Evolutionary conservation across 2,888 invertebrate species (phyloP).

Genomic region (Melanchra persicariae): DNA sequence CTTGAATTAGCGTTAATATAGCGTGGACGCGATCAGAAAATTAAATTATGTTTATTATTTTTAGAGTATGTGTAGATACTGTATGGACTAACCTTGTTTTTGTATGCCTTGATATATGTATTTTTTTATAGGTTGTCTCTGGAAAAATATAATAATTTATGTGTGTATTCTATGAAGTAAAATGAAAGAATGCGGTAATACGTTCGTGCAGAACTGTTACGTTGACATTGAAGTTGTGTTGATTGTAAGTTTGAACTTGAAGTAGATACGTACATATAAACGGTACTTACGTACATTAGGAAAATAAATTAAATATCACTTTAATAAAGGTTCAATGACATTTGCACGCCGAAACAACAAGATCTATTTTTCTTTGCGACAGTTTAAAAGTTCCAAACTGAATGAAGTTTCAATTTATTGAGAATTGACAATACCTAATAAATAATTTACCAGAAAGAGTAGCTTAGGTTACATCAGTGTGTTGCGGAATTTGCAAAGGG

Average conservation of each 20-base stretch:
- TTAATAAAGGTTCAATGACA: too few species aligned
- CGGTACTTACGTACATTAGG: too few species aligned
- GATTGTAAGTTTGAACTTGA: conserved; percentile 16
- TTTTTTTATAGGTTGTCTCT: conserved; percentile 26
- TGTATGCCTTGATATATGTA: conserved; percentile 19
- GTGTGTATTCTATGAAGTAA: conserved; percentile 10
- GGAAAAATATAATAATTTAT: background rate
- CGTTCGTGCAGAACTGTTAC: too few species aligned
- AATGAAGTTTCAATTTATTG: too few species aligned
- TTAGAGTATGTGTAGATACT: conserved; percentile 9
- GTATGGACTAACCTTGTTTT: conserved; percentile 35
- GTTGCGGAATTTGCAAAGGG: too few species aligned
- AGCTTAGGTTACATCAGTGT: too few species aligned
- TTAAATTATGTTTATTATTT: conserved; percentile 40
- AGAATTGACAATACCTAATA: too few species aligned
- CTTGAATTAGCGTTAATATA: conserved; percentile 55
- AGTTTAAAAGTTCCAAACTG: too few species aligned
- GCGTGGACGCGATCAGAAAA: conserved; percentile 46
- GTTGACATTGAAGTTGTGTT: conserved; percentile 29
- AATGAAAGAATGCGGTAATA: conserved; percentile 6
- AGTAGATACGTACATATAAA: background rate
- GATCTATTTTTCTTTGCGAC: too few species aligned
- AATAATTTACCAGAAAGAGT: too few species aligned
- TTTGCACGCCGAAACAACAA: too few species aligned
- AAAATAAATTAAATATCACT: too few species aligned